phyloP scores from a whole-genome alignment of 2,888 invertebrate genomes.

The Lithodes maja region DNA sequence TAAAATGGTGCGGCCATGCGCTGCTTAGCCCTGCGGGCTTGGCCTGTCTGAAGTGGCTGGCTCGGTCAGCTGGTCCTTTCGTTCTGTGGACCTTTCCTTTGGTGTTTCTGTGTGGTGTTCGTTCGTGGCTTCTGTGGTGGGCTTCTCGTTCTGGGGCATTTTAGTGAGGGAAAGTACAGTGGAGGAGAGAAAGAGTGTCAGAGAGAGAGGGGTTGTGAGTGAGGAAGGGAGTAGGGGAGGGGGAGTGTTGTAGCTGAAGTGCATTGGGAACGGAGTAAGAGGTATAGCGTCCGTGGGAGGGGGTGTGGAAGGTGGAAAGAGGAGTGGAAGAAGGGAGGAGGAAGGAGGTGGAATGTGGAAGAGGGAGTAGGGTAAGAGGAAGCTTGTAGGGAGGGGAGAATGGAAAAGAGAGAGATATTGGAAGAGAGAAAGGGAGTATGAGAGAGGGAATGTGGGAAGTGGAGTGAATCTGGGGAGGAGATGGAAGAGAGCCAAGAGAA shows the following conservation, averaged over 20 bases:
- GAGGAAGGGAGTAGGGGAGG: neutral
- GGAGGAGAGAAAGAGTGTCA: neutral
- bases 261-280: neutral
- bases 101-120: too few relatives aligned
- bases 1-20: too few relatives aligned
- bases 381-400: neutral
- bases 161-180: neutral
- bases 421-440: neutral
- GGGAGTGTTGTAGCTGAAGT: neutral
- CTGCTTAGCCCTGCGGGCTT: too few relatives aligned
- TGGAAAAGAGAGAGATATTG: neutral
- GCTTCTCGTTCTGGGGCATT: neutral
- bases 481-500: too few relatives aligned
- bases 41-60: too few relatives aligned
- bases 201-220: neutral
- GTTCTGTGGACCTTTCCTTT: too few relatives aligned
- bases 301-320: neutral
- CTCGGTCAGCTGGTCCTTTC: too few relatives aligned
- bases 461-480: too few relatives aligned
- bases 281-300: neutral
- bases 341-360: neutral
- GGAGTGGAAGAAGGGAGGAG: neutral
- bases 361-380: neutral
- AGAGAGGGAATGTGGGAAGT: neutral
- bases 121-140: too few relatives aligned